Percentiles rank a stretch among this genome's conserved stretches.
Conservation (phyloP, 2,113 vertebrate species). For the Dromaius novaehollandiae region DNA sequence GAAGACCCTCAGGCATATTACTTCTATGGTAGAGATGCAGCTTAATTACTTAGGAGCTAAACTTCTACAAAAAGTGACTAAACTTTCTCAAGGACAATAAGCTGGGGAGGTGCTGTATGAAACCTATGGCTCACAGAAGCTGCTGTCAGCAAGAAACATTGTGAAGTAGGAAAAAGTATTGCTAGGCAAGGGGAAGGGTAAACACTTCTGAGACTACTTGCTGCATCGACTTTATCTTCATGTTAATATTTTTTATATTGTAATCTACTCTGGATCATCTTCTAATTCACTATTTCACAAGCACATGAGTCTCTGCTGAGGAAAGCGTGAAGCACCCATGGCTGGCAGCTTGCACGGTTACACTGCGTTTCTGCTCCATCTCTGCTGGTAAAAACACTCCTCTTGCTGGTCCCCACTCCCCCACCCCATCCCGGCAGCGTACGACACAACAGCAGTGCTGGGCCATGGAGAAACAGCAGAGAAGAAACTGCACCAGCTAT, state of each 20-base stretch:
- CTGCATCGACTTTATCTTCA: neutral
- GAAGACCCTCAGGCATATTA: neutral
- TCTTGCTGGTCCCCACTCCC: neutral
- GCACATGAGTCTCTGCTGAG: neutral
- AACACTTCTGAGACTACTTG: neutral
- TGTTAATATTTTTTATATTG: neutral
- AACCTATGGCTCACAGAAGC: neutral
- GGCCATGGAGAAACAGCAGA: neutral
- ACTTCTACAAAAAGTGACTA: neutral
- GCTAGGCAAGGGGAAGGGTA: neutral
- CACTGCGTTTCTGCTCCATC: neutral
- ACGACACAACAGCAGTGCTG: neutral
- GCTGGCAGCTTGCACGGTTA: neutral
- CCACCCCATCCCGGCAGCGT: rapidly evolving
- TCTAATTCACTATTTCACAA: neutral
- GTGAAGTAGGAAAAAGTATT: neutral
- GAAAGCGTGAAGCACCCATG: neutral
- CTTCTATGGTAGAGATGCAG: neutral
- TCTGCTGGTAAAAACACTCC: neutral
- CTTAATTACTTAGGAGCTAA: neutral
- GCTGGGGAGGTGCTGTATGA: neutral
- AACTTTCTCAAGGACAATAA: neutral
- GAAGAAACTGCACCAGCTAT: neutral
- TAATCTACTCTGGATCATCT: neutral
- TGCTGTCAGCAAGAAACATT: neutral